Evolutionary conservation across 2,113 vertebrate species (phyloP), one percentile per base, ranked within the genome.

Genomic region (Oncorhynchus tshawytscha): DNA sequence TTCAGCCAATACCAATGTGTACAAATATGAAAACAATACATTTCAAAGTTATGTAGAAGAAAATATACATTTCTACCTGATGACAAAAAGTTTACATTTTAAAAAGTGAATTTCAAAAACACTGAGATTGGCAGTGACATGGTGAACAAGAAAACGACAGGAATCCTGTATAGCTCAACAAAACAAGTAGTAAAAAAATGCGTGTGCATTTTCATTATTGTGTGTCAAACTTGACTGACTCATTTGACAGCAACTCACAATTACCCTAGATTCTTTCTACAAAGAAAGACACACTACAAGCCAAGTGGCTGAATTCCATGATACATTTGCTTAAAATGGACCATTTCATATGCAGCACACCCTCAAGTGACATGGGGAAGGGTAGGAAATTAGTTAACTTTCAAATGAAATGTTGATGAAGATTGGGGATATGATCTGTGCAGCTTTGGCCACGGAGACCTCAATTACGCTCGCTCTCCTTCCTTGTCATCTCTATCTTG

Each of bases 401-500:
- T 73, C 59, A 73, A 73, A 73, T 39, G 1, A 48, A 73, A 65
- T 64, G 31, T 60, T 48, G 24, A 65, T 65, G 59, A 64, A 39
- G 12, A 31, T 29, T 25, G 24, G 65, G 65, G 22, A 12, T 27
- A 27, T 13, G 65, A 67, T 64, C 20, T 69, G 34, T 78, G 48
- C 31, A 24, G 70, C 66, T 22, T 54, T 54, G 51, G 16, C 15
- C 16, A 4, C 13, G 0, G 51, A 54, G 51, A 54, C 16, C 16
- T 4, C 51, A 69, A 64, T 9, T 27, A 49, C 48, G 48, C 67
- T 64, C n/a, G 3, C 20, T 64, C 60, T 64, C 60, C n/a, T 64
- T 64, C 20, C 60, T 22, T 25, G 60, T 64, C 60, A 64, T 75
- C 76, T 45, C 39, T 9, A 62, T 85, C 74, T 70, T 66, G 80